These are phyloP conservation scores for Eulemur rubriventer DNA, from an alignment of 2,797 vertebrate species.

Conservation along the genomic window DNA sequence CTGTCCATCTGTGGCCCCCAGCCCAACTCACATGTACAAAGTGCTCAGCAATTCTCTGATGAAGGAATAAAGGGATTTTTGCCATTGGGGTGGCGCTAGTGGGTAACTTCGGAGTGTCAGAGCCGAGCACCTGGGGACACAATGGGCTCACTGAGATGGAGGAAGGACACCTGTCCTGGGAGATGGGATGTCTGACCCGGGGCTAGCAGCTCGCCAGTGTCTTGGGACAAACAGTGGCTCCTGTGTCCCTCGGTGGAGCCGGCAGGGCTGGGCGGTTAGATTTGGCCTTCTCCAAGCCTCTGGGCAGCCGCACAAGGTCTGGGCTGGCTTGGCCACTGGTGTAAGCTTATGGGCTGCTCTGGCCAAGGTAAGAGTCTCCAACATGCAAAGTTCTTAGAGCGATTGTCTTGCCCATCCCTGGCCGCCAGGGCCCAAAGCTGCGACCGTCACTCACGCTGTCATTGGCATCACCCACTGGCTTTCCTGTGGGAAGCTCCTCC, in stretches of 20 bases:
- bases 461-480: neutral
- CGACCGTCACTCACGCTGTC: neutral
- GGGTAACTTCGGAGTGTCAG: neutral
- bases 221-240: neutral
- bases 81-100: too few species aligned
- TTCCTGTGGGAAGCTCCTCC: neutral
- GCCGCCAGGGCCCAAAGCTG: fast-evolving
- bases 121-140: neutral
- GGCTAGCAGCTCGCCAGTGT: fast-evolving
- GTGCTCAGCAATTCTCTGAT: neutral
- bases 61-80: neutral
- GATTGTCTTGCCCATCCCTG: neutral
- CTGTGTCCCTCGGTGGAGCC: fast-evolving
- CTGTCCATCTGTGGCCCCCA: neutral
- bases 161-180: neutral
- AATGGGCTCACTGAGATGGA: fast-evolving
- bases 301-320: neutral
- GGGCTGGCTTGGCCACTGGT: neutral
- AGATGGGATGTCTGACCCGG: neutral
- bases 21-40: neutral
- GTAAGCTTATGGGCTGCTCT: neutral
- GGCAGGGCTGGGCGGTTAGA: fast-evolving
- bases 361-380: neutral
- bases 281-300: neutral
- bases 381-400: too few species aligned